Evolutionary conservation across 2,888 invertebrate genomes (phyloP), one percentile per base, ranked within the genome.

Genomic region (Acrobasis consociella): DNA sequence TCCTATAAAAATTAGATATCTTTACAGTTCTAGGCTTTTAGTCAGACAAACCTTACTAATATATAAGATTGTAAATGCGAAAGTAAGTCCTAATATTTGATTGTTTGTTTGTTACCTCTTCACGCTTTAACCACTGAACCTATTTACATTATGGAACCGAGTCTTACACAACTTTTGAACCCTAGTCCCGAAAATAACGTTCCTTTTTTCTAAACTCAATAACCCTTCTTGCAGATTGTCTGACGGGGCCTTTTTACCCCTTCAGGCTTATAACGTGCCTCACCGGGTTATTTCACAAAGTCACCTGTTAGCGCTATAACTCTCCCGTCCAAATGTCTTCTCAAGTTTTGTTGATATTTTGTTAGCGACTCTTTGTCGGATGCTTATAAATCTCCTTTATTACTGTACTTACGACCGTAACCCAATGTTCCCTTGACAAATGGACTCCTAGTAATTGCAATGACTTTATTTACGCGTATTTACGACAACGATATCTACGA

Each of bases 331-430:
- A 17, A 56, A 56, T 56, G 56, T 56, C 42, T 46, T 46, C 38
- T 37, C 38, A 51, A 60, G 50, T 39, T 59, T 60, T 52, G 51
- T 60, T 60, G 60, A 39, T 60, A 51, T 60, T 60, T 60, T 60
- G 60, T 52, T 38, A 51, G 51, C 17, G 37, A 60, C 37, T 50
- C 51, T 51, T 60, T 60, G 60, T 60, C 39, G 38, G 39, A 39
- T 60, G 51, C 17, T 22, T 60, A 60, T 60, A 60, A 51, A 60
- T 60, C 60, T 60, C 39, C 42, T 60, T 60, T 60, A 60, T 51
- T 60, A 60, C 51, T 50, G 60, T 60, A 42, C 60, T 60, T 60
- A 60, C 60, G 60, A 38, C 51, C 17, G 51, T 60, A 60, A 60
- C 60, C 60, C 52, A 60, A 42, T 60, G 60, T 51, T 60, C 42